Evolutionary conservation across 1,140 invertebrate genomes (phyloP).

Genomic region (Stenopsyche tienmushanensis): DNA sequence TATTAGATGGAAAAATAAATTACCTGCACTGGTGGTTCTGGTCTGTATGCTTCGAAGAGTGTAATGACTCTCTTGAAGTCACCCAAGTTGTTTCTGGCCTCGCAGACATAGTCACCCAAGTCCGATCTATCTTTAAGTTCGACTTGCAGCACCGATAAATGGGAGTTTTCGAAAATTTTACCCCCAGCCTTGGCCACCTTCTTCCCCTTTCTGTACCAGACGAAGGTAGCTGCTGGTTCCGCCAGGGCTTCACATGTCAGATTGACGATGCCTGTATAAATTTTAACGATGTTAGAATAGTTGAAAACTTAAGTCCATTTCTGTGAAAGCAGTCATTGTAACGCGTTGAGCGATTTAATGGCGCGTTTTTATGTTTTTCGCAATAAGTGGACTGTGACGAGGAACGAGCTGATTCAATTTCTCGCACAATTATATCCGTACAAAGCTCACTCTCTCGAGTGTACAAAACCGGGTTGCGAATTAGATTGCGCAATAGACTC

Average conservation of each 20-base stretch:
- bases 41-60: constrained; percentile 55
- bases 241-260: constrained; percentile 59
- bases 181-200: constrained; percentile 44
- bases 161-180: constrained; percentile 46
- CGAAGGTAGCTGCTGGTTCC: constrained; percentile 59
- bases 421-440: no score
- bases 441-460: no score
- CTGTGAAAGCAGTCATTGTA: no score
- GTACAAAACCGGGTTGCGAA: no score
- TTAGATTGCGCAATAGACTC: no score
- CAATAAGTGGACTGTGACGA: no score
- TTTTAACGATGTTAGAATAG: neutral
- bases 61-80: constrained; percentile 52
- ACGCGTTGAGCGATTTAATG: no score
- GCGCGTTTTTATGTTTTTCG: no score
- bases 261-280: constrained; percentile 49
- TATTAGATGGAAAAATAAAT: no score
- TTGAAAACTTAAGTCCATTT: no score
- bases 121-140: constrained; percentile 50
- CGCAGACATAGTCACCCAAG: constrained; percentile 59
- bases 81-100: constrained; percentile 56
- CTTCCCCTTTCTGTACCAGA: constrained; percentile 54
- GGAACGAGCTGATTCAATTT: no score
- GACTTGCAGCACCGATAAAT: constrained; percentile 50
- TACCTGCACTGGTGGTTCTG: constrained; percentile 47